Conservation (phyloP, 2,113 vertebrate species). For the Clarias magur region DNA sequence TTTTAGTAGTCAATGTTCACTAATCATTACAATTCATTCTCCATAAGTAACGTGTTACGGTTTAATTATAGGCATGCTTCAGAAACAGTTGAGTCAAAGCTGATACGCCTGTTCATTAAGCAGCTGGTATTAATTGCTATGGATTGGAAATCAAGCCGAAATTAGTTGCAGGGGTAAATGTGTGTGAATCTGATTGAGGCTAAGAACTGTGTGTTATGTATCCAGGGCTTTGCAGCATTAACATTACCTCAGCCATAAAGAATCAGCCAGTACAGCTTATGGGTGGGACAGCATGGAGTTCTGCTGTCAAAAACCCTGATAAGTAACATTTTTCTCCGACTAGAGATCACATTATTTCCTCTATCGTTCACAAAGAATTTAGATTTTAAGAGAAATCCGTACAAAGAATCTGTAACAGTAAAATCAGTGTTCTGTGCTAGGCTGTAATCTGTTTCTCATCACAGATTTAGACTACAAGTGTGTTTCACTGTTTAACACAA, state of each 20-base stretch:
- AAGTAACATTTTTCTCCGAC: neutral
- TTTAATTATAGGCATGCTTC: too few species aligned
- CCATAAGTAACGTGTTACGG: neutral
- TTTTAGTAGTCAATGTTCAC: neutral
- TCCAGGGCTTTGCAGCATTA: constrained; percentile 18
- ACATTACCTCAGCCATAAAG: constrained; percentile 49
- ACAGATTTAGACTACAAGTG: neutral
- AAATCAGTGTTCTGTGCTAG: neutral
- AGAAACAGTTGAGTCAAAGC: neutral
- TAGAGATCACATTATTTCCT: neutral
- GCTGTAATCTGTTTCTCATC: neutral
- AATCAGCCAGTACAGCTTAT: constrained; percentile 42
- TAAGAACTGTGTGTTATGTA: neutral
- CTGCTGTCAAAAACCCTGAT: constrained; percentile 7
- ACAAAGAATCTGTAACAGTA: neutral
- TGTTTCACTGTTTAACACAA: neutral
- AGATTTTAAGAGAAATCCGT: neutral
- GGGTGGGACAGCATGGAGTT: constrained; percentile 34
- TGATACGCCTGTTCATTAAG: neutral
- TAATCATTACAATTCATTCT: neutral
- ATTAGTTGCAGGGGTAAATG: neutral
- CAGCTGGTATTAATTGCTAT: neutral
- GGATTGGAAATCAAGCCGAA: neutral
- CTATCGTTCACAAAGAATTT: neutral
- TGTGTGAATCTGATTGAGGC: neutral